Percentiles rank a stretch among this genome's conserved stretches.
Conservation (phyloP, 2,888 invertebrate genomes). For the Camptogramma bilineatum region DNA sequence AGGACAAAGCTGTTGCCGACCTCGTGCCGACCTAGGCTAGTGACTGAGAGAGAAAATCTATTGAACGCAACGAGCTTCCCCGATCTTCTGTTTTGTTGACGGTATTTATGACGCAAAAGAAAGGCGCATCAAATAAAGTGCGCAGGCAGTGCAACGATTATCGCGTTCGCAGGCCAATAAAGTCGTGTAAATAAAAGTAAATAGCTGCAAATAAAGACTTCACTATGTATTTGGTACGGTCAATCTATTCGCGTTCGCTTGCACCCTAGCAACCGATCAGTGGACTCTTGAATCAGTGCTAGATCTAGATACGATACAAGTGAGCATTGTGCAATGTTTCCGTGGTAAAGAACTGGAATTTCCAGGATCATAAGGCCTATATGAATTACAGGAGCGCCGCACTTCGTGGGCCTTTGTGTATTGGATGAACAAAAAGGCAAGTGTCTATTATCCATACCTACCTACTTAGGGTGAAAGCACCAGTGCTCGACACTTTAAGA, state of each 20-base stretch:
- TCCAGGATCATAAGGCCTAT: conserved; percentile 57
- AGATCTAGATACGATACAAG: conserved; percentile 70
- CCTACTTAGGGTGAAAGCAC: too few species aligned
- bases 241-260: conserved; percentile 58
- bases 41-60: conserved; percentile 66
- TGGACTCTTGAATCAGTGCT: conserved; percentile 60
- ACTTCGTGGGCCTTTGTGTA: conserved; percentile 72
- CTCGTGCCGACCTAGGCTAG: conserved; percentile 53
- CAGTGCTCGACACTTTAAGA: too few species aligned
- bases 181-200: conserved; percentile 79
- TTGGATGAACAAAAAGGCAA: conserved; percentile 85
- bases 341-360: conserved; percentile 66
- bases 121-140: conserved; percentile 78
- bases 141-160: conserved; percentile 84
- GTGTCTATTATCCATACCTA: conserved; percentile 73
- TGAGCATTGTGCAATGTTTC: conserved; percentile 73
- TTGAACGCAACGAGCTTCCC: conserved; percentile 53
- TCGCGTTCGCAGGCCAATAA: conserved; percentile 74
- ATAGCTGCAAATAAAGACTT: conserved; percentile 69
- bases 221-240: conserved; percentile 54
- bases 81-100: conserved; percentile 75
- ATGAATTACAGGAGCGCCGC: conserved; percentile 69
- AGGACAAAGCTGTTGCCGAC: conserved; percentile 51
- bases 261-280: conserved; percentile 71
- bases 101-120: conserved; percentile 63